Evolutionary conservation across 2,888 invertebrate genomes (phyloP).

Genomic region (Pristionchus japonicus): DNA sequence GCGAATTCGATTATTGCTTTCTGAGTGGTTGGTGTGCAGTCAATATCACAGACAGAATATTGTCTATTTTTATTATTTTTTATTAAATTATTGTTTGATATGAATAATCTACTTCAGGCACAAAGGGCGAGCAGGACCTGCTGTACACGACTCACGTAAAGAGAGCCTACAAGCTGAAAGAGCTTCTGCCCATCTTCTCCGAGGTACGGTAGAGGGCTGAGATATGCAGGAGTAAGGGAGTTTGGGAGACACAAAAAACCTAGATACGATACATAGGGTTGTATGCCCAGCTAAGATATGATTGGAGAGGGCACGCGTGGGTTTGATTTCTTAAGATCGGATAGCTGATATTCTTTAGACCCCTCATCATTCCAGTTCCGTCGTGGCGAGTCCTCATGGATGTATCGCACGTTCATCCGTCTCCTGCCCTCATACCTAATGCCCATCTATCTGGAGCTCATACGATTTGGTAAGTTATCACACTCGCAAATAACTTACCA

Average conservation of each 20-base stretch:
- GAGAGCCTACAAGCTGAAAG: neutral
- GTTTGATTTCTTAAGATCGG: too few species aligned
- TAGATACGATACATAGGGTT: too few species aligned
- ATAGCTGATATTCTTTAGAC: too few species aligned
- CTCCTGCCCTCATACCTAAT: conserved; percentile 58
- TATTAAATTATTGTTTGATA: too few species aligned
- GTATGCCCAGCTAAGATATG: too few species aligned
- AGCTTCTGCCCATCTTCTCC: neutral
- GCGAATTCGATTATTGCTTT: too few species aligned
- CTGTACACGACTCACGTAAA: conserved; percentile 23
- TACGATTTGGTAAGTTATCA: conserved; percentile 47
- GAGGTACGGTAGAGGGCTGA: neutral
- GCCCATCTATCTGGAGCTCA: conserved; percentile 62
- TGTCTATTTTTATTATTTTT: neutral
- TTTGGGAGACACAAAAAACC: too few species aligned
- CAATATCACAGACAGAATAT: too few species aligned
- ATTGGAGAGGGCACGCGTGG: too few species aligned
- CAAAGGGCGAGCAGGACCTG: conserved; percentile 26
- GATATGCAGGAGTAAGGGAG: neutral
- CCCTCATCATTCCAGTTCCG: conserved; percentile 52
- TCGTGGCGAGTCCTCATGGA: conserved; percentile 50
- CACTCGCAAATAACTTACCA: too few species aligned
- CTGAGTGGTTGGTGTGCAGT: too few species aligned
- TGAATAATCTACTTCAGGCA: too few species aligned
- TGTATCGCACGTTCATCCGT: conserved; percentile 60